Evolutionary conservation across 2,888 invertebrate species (phyloP).

Genomic region (Pristionchus arcanus): DNA sequence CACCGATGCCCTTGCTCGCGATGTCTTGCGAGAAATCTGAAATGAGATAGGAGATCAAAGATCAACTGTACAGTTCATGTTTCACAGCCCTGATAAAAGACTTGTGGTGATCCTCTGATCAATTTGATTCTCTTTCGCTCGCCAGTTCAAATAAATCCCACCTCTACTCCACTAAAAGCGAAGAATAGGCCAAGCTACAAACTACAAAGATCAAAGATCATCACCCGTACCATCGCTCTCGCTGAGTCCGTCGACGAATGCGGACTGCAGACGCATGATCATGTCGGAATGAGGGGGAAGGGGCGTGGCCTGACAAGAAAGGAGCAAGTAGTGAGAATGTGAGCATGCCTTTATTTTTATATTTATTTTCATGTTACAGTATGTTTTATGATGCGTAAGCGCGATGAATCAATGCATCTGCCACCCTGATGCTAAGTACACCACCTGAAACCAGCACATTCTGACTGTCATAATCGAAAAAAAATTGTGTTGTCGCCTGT

Average conservation of each 20-base stretch:
- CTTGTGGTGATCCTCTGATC: no score
- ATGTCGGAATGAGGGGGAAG: background rate
- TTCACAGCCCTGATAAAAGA: no score
- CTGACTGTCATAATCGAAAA: no score
- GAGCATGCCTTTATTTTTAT: no score
- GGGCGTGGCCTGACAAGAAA: constrained; percentile 25
- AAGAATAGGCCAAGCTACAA: background rate
- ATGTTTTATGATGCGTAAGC: no score
- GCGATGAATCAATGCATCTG: no score
- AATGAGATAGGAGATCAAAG: constrained; percentile 57
- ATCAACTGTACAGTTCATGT: background rate
- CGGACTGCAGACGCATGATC: constrained; percentile 61
- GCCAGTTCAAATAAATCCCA: no score
- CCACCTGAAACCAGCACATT: no score
- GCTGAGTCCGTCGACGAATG: constrained; percentile 71
- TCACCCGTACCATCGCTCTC: constrained; percentile 65
- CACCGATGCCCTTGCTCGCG: constrained; percentile 91
- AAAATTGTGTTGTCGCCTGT: no score
- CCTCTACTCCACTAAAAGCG: background rate
- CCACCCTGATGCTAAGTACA: no score
- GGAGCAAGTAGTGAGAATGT: background rate
- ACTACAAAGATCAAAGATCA: background rate
- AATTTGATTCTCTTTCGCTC: no score
- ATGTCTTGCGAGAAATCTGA: constrained; percentile 94
- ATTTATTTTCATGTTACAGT: no score